Evolutionary conservation across 2,797 vertebrate genomes (phyloP).

Genomic region (Crenichthys baileyi): DNA sequence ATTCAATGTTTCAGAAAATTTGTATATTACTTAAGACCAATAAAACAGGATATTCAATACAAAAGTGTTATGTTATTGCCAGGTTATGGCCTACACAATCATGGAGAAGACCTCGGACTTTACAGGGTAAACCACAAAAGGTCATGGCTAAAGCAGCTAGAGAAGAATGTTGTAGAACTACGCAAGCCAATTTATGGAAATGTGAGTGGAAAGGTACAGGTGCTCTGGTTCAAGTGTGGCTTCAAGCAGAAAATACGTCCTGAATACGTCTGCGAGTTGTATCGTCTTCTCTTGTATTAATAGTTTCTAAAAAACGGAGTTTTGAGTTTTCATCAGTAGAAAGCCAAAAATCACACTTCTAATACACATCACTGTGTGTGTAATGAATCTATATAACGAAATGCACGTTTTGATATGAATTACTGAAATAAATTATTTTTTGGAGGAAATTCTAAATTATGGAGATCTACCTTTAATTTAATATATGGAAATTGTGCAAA

Average conservation of each 20-base stretch:
- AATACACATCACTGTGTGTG: not conserved
- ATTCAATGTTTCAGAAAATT: not conserved
- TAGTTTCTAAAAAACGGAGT: not conserved
- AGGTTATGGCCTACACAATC: not conserved
- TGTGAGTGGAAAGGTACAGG: not conserved
- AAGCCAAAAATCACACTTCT: not conserved
- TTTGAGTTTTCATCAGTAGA: not conserved
- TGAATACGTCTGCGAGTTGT: not conserved
- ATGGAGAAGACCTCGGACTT: not conserved
- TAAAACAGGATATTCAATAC: not conserved
- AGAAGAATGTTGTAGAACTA: not conserved
- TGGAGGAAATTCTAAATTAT: not conserved
- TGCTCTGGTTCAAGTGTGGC: too few relatives aligned
- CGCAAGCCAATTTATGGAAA: not conserved
- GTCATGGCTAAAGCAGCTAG: not conserved
- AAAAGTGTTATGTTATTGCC: not conserved
- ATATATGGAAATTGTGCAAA: not conserved
- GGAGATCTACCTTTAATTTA: not conserved
- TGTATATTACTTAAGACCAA: not conserved
- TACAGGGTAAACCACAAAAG: not conserved
- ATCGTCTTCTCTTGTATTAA: not conserved
- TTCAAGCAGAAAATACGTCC: not conserved
- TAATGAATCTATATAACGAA: not conserved
- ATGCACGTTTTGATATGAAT: not conserved
- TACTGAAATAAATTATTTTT: not conserved